phyloP scores from a whole-genome alignment of 2,797 vertebrate genomes.

The Amblyopsis hoosieri region DNA sequence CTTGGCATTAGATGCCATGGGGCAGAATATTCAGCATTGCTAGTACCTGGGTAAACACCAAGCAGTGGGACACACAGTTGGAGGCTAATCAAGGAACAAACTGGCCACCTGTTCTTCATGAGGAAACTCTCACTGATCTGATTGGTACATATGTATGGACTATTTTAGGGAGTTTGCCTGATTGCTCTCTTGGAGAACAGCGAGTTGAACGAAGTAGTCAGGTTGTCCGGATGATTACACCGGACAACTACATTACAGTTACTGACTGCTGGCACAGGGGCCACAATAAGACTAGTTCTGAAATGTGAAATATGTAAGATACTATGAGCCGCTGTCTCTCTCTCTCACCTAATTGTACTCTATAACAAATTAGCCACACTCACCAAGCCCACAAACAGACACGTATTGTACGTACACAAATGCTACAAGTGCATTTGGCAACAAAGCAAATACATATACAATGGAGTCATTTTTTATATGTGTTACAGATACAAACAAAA shows the following conservation, averaged over 20 bases:
- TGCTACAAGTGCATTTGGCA: slow-evolving; percentile 57
- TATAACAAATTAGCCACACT: slow-evolving; percentile 29
- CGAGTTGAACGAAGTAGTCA: slow-evolving; percentile 48
- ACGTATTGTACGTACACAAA: slow-evolving; percentile 46
- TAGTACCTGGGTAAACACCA: slow-evolving; percentile 32
- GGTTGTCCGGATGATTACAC: slow-evolving; percentile 52
- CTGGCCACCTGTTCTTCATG: slow-evolving; percentile 66
- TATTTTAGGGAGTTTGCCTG: slow-evolving; percentile 53
- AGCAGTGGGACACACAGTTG: slow-evolving; percentile 44
- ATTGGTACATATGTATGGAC: slow-evolving; percentile 59
- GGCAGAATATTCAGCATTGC: slow-evolving; percentile 46
- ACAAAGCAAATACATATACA: slow-evolving; percentile 54
- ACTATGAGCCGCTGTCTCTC: slow-evolving; percentile 19
- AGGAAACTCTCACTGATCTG: slow-evolving; percentile 58
- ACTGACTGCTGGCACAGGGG: slow-evolving; percentile 40
- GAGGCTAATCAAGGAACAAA: slow-evolving; percentile 69
- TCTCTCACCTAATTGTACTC: slow-evolving; percentile 28
- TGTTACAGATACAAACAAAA: slow-evolving; percentile 45
- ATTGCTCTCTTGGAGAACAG: slow-evolving; percentile 60
- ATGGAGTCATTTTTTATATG: slow-evolving; percentile 46
- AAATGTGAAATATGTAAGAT: slow-evolving; percentile 38
- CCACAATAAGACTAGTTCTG: slow-evolving; percentile 46
- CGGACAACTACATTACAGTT: slow-evolving; percentile 40
- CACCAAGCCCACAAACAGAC: slow-evolving; percentile 18
- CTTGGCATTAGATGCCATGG: slow-evolving; percentile 37